phyloP scores from a whole-genome alignment of 2,797 vertebrate genomes.

The Tapera naevia region DNA sequence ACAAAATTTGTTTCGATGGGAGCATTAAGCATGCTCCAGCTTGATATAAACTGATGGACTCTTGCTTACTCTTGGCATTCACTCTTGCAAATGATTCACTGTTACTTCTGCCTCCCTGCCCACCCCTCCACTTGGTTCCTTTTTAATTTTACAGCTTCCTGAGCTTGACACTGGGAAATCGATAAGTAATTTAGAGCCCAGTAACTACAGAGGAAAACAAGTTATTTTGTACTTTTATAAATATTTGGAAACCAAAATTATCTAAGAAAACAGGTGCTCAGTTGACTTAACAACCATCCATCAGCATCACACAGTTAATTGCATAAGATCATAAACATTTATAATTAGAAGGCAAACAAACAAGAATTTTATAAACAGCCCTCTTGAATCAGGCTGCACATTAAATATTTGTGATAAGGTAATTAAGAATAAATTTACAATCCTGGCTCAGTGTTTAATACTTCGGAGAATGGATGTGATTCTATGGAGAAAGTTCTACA shows the following conservation, averaged over 20 bases:
- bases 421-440: slow-evolving; percentile 73
- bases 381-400: slow-evolving; percentile 70
- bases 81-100: slow-evolving; percentile 43
- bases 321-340: slow-evolving; percentile 70
- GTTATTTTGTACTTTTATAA: slow-evolving; percentile 72
- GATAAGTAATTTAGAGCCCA: slow-evolving; percentile 79
- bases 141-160: slow-evolving; percentile 78
- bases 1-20: neutral
- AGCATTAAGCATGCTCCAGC: slow-evolving; percentile 1
- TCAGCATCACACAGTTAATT: slow-evolving; percentile 75
- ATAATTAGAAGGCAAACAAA: slow-evolving; percentile 74
- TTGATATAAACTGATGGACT: slow-evolving; percentile 16
- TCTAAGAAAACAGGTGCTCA: slow-evolving; percentile 72
- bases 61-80: slow-evolving; percentile 24
- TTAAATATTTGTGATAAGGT: slow-evolving; percentile 73
- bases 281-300: slow-evolving; percentile 64
- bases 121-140: slow-evolving; percentile 59
- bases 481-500: slow-evolving; percentile 47
- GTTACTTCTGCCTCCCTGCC: slow-evolving; percentile 44
- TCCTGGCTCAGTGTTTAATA: slow-evolving; percentile 54
- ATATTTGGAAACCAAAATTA: slow-evolving; percentile 72
- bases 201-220: slow-evolving; percentile 70
- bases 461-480: slow-evolving; percentile 44
- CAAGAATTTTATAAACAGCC: slow-evolving; percentile 67
- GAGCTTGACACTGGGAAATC: slow-evolving; percentile 76